Base-by-base conservation (phyloP, 2,113 vertebrate genomes). In the Vimba vimba region DNA sequence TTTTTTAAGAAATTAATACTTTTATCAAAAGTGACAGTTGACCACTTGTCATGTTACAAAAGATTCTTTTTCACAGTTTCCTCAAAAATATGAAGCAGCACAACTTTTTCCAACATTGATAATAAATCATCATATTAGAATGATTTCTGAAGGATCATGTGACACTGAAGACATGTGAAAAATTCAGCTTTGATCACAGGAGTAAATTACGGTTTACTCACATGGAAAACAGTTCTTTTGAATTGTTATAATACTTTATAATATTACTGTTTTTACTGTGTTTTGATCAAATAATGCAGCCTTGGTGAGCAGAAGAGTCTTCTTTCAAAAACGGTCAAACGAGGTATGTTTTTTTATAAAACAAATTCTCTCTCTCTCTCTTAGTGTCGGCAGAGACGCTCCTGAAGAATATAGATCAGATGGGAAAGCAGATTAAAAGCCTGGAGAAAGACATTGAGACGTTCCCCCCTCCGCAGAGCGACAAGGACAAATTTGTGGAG, bases 361-460 rank as follows among this genome's bases (percentile, higher is more conserved):
- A 39, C 5, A 39, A 39, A 6, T 0, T 64, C 57, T 77, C 8
- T 82, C 0, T 64, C 74, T 87, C 11, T 4, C 30, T 0, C 85
- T 2, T 77, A 96, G 95, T 96, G 79, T 96, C 96, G 82, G 96
- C 96, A 76, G 96, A 97, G 91, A 95, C 89, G 0, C 91, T 96
- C 85, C 96, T 96, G 91, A 96, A 97, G 94, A 97, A 93, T 87
- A 89, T 97, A n/a, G 96, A 95, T 55, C 90, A 91, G 50, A 97
- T 97, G 95, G 94, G 94, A 66, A 95, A 95, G 89, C 93, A 96
- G 82, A 94, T 97, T 89, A 90, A 93, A 79, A 93, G 83, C 8
- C 82, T 95, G 68, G 91, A 96, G 64, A 94, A 94, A 76, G 93
- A 96, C 88, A 90, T 96, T 76, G 94, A 94, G 89, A 96, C 92